Conservation (phyloP, 2,797 vertebrate genomes). For the Liasis olivaceus region DNA sequence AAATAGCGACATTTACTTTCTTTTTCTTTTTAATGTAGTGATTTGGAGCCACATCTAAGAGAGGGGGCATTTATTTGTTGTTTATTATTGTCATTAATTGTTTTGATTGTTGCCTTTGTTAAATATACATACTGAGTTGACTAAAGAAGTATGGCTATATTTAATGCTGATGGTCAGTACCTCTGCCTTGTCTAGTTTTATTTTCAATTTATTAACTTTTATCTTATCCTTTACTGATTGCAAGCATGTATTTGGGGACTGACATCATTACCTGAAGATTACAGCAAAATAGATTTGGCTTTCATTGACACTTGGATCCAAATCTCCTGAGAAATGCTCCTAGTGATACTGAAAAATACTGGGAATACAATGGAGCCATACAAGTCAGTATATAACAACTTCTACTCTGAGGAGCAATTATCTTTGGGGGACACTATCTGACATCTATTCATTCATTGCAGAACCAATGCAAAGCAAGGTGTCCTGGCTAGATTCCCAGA, state of each 20-base stretch:
- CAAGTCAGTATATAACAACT: not conserved
- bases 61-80: not conserved
- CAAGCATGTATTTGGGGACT: not conserved
- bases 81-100: not conserved
- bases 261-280: not conserved
- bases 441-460: no score
- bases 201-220: not conserved
- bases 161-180: not conserved
- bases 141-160: not conserved
- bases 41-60: not conserved
- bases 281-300: not conserved
- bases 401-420: not conserved
- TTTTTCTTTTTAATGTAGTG: not conserved
- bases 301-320: not conserved
- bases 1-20: not conserved
- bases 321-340: not conserved
- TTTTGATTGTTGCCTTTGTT: not conserved
- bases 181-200: not conserved
- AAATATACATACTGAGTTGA: not conserved
- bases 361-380: not conserved
- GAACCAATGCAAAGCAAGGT: not conserved
- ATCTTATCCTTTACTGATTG: not conserved
- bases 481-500: not conserved
- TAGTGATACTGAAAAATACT: not conserved
- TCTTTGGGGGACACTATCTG: not conserved